These are phyloP conservation scores for Troides oblongomaculatus DNA, from an alignment of 2,888 invertebrate species.

Conservation along the genomic window DNA sequence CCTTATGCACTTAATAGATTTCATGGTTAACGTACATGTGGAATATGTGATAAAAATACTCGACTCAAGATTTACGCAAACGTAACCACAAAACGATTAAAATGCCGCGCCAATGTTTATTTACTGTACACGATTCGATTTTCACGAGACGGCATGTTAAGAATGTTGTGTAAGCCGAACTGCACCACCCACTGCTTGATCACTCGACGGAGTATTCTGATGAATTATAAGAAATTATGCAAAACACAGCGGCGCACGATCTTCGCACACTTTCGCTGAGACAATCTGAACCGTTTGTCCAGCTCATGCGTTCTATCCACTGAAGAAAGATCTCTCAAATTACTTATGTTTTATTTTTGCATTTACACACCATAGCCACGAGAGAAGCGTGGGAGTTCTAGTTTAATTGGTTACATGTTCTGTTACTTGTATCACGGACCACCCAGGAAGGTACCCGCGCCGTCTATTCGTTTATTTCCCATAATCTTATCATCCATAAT, in stretches of 20 bases:
- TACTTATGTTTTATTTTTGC: slow-evolving; percentile 28
- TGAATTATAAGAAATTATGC: slow-evolving; percentile 70
- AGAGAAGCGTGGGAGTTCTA: slow-evolving; percentile 44
- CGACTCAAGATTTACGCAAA: slow-evolving; percentile 11
- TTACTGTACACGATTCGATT: slow-evolving; percentile 23
- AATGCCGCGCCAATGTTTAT: slow-evolving; percentile 25
- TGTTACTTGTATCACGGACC: slow-evolving; percentile 54
- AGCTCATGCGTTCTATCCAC: slow-evolving; percentile 43
- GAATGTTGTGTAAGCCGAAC: slow-evolving; percentile 24
- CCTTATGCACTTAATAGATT: too few species aligned
- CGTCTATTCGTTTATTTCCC: slow-evolving; percentile 61
- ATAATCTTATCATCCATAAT: slow-evolving; percentile 65
- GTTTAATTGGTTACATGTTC: slow-evolving; percentile 51
- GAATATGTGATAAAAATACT: too few species aligned
- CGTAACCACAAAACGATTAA: slow-evolving; percentile 21
- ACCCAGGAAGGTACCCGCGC: slow-evolving; percentile 60
- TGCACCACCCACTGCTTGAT: slow-evolving; percentile 62
- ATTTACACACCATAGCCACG: slow-evolving; percentile 28
- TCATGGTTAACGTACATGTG: too few species aligned
- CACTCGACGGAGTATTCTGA: slow-evolving; percentile 56
- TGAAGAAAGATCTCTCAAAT: slow-evolving; percentile 42
- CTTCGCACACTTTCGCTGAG: slow-evolving; percentile 72
- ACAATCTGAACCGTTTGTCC: slow-evolving; percentile 63
- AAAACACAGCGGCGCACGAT: slow-evolving; percentile 46
- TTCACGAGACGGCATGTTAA: slow-evolving; percentile 19